phyloP scores from a whole-genome alignment of 2,888 invertebrate species.

The Frankliniella fusca region DNA sequence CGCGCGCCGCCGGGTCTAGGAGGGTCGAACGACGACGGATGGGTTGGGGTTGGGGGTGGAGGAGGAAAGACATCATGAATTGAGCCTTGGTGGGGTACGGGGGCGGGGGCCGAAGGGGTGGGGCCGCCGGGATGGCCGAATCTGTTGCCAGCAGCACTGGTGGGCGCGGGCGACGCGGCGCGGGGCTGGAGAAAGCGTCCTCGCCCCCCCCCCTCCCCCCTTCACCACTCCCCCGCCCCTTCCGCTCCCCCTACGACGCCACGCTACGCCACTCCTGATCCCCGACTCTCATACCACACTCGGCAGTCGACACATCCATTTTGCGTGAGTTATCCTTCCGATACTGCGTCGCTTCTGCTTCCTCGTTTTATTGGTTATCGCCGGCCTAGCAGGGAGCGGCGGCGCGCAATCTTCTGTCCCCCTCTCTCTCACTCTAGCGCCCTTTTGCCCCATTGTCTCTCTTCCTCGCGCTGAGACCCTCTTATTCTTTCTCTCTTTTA shows the following conservation, averaged over 20 bases:
- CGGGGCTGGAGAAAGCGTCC: background rate
- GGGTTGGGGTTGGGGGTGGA: background rate
- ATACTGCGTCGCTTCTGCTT: constrained; percentile 3
- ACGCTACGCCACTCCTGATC: background rate
- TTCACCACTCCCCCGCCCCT: background rate
- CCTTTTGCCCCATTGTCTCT: background rate
- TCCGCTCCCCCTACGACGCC: background rate
- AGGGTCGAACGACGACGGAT: constrained; percentile 1
- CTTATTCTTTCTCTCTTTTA: too few species aligned
- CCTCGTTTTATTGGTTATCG: constrained; percentile 20
- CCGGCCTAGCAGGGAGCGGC: background rate
- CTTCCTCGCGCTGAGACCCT: too few species aligned
- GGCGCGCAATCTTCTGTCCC: background rate
- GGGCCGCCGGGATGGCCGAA: background rate
- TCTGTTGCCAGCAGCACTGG: background rate
- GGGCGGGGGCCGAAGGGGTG: background rate
- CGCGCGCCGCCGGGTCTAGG: background rate
- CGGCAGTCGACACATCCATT: constrained; percentile 25
- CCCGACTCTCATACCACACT: background rate
- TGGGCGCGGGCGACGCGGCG: background rate
- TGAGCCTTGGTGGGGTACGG: background rate
- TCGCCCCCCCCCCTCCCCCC: background rate
- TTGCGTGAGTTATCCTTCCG: constrained; percentile 26
- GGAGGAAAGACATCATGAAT: constrained; percentile 5
- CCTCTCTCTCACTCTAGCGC: background rate